phyloP scores from a whole-genome alignment of 2,888 invertebrate species.

The Plutella xylostella region DNA sequence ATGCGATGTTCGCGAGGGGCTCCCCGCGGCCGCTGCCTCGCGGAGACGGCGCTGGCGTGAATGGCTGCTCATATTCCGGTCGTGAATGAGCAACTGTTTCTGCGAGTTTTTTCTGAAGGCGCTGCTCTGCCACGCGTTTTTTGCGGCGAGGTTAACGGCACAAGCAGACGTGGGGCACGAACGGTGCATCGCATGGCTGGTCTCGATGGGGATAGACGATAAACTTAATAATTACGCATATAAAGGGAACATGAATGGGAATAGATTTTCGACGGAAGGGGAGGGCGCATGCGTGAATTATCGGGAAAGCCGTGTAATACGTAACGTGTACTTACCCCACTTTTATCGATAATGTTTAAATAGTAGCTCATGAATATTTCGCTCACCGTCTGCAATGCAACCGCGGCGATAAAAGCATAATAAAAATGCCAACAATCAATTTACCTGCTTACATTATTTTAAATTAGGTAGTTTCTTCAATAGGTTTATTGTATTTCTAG shows the following conservation, averaged over 20 bases:
- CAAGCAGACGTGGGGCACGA: not conserved
- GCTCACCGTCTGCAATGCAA: too few relatives aligned
- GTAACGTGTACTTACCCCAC: not conserved
- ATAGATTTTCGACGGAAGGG: conserved; percentile 3
- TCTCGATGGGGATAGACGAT: not conserved
- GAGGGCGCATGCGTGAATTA: conserved; percentile 5
- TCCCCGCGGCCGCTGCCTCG: not conserved
- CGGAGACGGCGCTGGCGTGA: not conserved
- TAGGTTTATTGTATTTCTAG: too few relatives aligned
- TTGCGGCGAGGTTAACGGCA: conserved; percentile 4
- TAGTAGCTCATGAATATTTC: not conserved
- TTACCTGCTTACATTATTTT: too few relatives aligned
- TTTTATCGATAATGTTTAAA: not conserved
- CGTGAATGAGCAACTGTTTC: conserved; percentile 5
- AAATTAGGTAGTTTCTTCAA: too few relatives aligned
- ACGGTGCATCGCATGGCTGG: too few relatives aligned
- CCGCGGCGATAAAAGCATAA: too few relatives aligned
- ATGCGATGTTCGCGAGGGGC: not conserved
- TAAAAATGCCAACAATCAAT: too few relatives aligned
- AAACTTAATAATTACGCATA: not conserved
- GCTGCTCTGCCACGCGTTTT: conserved; percentile 2
- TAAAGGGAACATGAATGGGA: not conserved
- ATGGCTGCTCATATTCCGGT: not conserved
- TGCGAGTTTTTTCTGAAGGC: too few relatives aligned
- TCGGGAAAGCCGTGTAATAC: not conserved